phyloP scores from a whole-genome alignment of 1,140 invertebrate species.

The Pseudomyrmex dendroicus region DNA sequence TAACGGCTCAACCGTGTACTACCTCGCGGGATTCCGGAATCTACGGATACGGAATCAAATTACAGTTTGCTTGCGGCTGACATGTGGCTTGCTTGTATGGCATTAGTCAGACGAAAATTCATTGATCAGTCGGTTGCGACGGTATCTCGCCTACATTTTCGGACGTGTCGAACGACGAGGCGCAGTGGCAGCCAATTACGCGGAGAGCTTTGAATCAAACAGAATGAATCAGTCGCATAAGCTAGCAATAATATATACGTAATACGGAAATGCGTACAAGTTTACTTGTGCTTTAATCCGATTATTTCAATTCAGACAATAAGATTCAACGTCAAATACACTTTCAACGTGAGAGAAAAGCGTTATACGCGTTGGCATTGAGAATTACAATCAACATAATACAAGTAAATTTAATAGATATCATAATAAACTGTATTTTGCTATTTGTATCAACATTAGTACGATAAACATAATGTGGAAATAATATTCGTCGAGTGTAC shows the following conservation, averaged over 20 bases:
- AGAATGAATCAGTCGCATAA: constrained; percentile 48
- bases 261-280: not conserved
- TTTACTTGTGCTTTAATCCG: constrained; percentile 13
- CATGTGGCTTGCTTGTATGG: constrained; percentile 44
- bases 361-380: too few relatives aligned
- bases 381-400: too few relatives aligned
- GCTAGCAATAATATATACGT: constrained; percentile 28
- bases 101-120: constrained; percentile 61
- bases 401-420: too few relatives aligned
- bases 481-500: too few relatives aligned
- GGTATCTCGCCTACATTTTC: constrained; percentile 40
- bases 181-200: constrained; percentile 45
- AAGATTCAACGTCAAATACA: constrained; percentile 6
- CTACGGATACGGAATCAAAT: constrained; percentile 49
- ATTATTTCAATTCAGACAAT: not conserved
- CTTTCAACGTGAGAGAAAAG: not conserved
- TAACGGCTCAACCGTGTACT: constrained; percentile 33
- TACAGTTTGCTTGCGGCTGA: constrained; percentile 60
- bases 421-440: too few relatives aligned
- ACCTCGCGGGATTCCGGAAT: constrained; percentile 25
- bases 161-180: constrained; percentile 16
- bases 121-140: constrained; percentile 57
- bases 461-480: too few relatives aligned
- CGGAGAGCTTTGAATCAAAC: constrained; percentile 46
- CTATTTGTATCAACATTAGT: too few relatives aligned